These are phyloP conservation scores for Tipula vernalis DNA, from an alignment of 2,888 invertebrate genomes.

Conservation along the genomic window DNA sequence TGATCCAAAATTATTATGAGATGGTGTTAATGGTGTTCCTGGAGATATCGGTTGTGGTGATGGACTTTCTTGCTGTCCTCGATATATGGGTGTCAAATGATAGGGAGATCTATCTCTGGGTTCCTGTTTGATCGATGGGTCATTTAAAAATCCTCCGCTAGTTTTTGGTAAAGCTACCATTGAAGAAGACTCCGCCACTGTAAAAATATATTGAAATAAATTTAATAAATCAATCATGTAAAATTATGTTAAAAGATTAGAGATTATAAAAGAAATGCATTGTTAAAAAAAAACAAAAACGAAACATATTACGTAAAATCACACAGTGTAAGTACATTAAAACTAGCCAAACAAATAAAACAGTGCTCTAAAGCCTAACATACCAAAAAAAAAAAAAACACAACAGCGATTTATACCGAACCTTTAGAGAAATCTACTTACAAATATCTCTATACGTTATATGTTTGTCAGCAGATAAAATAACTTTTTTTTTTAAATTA, in stretches of 20 bases:
- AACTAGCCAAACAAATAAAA: constrained; percentile 10
- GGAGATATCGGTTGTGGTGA: constrained; percentile 33
- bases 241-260: neutral
- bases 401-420: neutral
- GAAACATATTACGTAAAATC: neutral
- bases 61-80: constrained; percentile 28
- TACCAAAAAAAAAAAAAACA: neutral
- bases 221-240: neutral
- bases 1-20: constrained; percentile 23
- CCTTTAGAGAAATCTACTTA: neutral
- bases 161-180: neutral
- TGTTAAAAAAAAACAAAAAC: neutral
- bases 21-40: constrained; percentile 21
- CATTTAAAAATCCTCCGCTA: constrained; percentile 12
- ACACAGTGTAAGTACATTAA: neutral
- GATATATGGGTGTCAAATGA: constrained; percentile 21
- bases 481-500: constrained; percentile 14
- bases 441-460: neutral
- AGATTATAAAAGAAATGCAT: neutral
- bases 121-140: constrained; percentile 32
- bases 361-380: neutral
- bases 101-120: constrained; percentile 32
- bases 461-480: constrained; percentile 14
- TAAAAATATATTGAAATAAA: neutral
- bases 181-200: neutral